Conservation (phyloP, 1,140 invertebrate species). For the Microvelia longipes region DNA sequence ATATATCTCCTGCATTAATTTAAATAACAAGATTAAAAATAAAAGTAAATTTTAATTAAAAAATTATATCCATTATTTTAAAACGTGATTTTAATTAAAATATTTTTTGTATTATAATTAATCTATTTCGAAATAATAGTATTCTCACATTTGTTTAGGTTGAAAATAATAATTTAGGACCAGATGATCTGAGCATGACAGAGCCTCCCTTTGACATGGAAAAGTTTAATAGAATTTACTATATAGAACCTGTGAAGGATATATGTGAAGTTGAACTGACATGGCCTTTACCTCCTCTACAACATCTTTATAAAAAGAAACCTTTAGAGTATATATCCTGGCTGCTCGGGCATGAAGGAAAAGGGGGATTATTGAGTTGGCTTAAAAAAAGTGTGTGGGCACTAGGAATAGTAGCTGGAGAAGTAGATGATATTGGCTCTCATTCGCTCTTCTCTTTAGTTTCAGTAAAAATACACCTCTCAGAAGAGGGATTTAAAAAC, state of each 20-base stretch:
- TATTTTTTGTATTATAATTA: too few species aligned
- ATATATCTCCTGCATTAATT: too few species aligned
- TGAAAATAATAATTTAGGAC: conserved; percentile 41
- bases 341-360: conserved; percentile 75
- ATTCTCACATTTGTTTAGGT: too few species aligned
- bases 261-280: conserved; percentile 52
- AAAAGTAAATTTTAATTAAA: too few species aligned
- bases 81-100: too few species aligned
- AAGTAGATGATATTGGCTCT: conserved; percentile 56
- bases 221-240: conserved; percentile 56
- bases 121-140: too few species aligned
- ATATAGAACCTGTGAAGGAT: conserved; percentile 65
- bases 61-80: too few species aligned
- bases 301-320: conserved; percentile 55
- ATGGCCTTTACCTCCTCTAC: conserved; percentile 64
- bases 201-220: conserved; percentile 50
- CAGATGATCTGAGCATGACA: conserved; percentile 40
- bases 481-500: conserved; percentile 58
- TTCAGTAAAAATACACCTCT: conserved; percentile 54
- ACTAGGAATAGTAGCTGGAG: conserved; percentile 57
- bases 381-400: conserved; percentile 73
- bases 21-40: too few species aligned
- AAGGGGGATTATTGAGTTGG: conserved; percentile 69
- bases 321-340: conserved; percentile 64
- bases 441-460: conserved; percentile 39